These are phyloP conservation scores for Babyrousa celebensis DNA, from an alignment of 2,797 vertebrate genomes.

Conservation along the genomic window DNA sequence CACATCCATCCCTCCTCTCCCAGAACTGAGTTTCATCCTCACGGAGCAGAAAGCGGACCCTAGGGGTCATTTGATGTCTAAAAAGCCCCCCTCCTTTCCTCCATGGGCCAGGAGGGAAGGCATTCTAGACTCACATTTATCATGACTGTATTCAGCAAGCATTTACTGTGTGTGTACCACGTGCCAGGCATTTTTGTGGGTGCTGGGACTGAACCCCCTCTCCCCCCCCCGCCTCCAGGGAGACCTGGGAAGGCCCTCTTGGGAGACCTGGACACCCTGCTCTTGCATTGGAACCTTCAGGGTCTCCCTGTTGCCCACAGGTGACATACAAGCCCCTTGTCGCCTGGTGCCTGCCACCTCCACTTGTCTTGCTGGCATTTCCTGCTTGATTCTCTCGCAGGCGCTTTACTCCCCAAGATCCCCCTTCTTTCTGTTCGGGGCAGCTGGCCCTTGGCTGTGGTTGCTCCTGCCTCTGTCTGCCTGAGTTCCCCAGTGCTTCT, in stretches of 20 bases:
- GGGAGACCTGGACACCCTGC: neutral
- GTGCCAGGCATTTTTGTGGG: neutral
- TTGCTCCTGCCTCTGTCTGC: no score
- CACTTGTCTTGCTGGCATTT: neutral
- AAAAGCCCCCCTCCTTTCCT: neutral
- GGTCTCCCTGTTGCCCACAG: neutral
- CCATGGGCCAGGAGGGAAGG: neutral
- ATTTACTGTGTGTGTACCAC: fast-evolving
- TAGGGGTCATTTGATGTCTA: neutral
- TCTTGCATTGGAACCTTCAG: neutral
- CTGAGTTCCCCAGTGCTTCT: neutral
- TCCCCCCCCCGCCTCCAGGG: neutral
- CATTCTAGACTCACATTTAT: neutral
- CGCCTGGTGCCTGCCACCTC: neutral
- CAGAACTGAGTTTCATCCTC: neutral
- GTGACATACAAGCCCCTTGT: neutral
- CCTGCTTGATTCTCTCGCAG: neutral
- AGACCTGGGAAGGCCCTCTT: neutral
- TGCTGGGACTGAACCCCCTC: neutral
- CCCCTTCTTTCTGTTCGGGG: neutral
- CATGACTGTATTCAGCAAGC: neutral
- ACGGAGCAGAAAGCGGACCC: neutral
- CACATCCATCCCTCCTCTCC: neutral
- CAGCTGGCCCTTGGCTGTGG: neutral
- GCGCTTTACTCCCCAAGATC: fast-evolving